A percentile compares a stretch with the other conserved stretches of the same genome.
phyloP scores from a whole-genome alignment of 2,113 vertebrate species.

The Callorhinus ursinus region DNA sequence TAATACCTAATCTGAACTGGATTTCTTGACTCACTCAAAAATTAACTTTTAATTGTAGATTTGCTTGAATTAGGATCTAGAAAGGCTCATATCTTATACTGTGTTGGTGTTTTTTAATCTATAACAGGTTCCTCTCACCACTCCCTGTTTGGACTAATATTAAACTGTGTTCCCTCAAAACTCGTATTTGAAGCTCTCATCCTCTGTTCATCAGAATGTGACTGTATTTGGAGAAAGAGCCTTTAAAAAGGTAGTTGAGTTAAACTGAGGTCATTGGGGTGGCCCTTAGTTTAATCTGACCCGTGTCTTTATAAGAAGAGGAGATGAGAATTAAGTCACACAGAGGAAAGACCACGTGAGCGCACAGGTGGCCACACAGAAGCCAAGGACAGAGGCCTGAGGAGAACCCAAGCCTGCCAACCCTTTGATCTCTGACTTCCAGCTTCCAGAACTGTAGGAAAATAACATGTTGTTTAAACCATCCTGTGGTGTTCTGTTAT shows the following conservation, averaged over 20 bases:
- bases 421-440: not conserved
- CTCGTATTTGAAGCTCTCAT: not conserved
- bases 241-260: too few relatives aligned
- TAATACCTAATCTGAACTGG: not conserved
- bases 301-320: not conserved
- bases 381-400: too few relatives aligned
- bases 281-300: accelerated
- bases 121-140: not conserved
- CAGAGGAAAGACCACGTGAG: too few relatives aligned
- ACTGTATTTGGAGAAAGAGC: not conserved
- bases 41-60: not conserved
- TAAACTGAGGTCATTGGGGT: not conserved
- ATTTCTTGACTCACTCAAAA: not conserved
- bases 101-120: not conserved
- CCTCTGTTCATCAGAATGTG: not conserved
- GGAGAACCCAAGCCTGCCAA: not conserved
- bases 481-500: not conserved
- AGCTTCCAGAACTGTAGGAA: not conserved
- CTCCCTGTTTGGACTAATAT: too few relatives aligned
- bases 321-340: accelerated
- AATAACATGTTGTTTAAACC: not conserved
- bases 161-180: not conserved
- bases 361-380: not conserved
- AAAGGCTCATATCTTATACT: not conserved
- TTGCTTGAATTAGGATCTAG: not conserved